phyloP scores from a whole-genome alignment of 2,797 vertebrate species.

The Amblyraja radiata region DNA sequence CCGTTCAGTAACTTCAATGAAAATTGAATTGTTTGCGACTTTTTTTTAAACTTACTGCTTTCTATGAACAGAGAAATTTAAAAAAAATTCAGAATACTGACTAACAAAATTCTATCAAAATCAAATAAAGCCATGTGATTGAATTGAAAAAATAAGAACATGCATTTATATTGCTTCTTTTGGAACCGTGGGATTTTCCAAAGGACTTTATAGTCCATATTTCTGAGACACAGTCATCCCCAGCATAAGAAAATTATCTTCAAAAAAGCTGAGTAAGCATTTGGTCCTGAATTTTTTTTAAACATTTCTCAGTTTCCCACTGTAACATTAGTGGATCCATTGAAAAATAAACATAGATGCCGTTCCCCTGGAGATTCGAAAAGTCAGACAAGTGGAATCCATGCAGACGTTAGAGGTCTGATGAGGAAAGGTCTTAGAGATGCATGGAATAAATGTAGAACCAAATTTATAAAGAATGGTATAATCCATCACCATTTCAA shows the following conservation, averaged over 20 bases:
- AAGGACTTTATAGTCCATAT: background rate
- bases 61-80: background rate
- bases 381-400: background rate
- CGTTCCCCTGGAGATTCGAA: too few relatives aligned
- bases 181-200: background rate
- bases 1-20: background rate
- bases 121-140: background rate
- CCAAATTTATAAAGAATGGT: background rate
- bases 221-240: background rate
- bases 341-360: too few relatives aligned
- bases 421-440: background rate
- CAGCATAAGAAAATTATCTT: background rate
- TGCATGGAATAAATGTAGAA: background rate
- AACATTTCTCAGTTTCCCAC: background rate
- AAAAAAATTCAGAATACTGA: background rate
- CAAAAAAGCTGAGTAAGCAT: background rate
- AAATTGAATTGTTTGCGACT: background rate
- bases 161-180: background rate
- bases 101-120: background rate
- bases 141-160: background rate
- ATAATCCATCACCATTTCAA: too few relatives aligned
- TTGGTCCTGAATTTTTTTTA: background rate
- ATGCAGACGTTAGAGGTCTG: background rate
- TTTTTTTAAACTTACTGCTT: background rate
- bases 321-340: background rate